Evolutionary conservation across 2,888 invertebrate genomes (phyloP).

Genomic region (Cantharis nigra): DNA sequence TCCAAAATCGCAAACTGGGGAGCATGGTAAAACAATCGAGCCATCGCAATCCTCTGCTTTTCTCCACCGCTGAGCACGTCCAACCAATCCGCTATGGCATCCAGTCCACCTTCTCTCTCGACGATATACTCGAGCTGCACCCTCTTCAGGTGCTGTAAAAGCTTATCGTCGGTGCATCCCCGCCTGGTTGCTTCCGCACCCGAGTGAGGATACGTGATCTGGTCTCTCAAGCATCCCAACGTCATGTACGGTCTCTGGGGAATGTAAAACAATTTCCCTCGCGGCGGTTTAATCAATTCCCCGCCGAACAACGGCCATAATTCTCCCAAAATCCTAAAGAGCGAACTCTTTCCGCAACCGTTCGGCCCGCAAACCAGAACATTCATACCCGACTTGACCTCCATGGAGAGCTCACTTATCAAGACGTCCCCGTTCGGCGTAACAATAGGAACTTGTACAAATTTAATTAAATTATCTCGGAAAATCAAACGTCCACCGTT

Average conservation of each 20-base stretch:
- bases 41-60: slow-evolving; percentile 98
- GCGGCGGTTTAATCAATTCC: slow-evolving; percentile 90
- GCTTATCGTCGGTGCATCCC: slow-evolving; percentile 78
- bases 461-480: slow-evolving; percentile 87
- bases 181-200: slow-evolving; percentile 80
- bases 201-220: slow-evolving; percentile 93
- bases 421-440: slow-evolving; percentile 98
- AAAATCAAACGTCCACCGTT: slow-evolving; percentile 81
- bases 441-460: slow-evolving; percentile 91
- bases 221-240: slow-evolving; percentile 87
- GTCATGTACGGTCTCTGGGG: slow-evolving; percentile 99
- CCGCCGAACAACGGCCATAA: slow-evolving; percentile 98
- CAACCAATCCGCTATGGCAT: slow-evolving; percentile 97
- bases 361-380: slow-evolving; percentile 98
- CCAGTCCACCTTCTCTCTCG: slow-evolving; percentile 85
- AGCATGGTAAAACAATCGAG: slow-evolving; percentile 93
- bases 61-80: slow-evolving; percentile 98
- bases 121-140: slow-evolving; percentile 86
- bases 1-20: slow-evolving; percentile 99
- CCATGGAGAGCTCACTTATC: slow-evolving; percentile 85
- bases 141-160: slow-evolving; percentile 74
- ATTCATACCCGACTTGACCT: slow-evolving; percentile 89
- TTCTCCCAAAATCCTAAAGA: slow-evolving; percentile 95
- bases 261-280: slow-evolving; percentile 95
- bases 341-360: slow-evolving; percentile 96